Evolutionary conservation across 1,140 invertebrate genomes (phyloP).

Genomic region (Idris sp.): DNA sequence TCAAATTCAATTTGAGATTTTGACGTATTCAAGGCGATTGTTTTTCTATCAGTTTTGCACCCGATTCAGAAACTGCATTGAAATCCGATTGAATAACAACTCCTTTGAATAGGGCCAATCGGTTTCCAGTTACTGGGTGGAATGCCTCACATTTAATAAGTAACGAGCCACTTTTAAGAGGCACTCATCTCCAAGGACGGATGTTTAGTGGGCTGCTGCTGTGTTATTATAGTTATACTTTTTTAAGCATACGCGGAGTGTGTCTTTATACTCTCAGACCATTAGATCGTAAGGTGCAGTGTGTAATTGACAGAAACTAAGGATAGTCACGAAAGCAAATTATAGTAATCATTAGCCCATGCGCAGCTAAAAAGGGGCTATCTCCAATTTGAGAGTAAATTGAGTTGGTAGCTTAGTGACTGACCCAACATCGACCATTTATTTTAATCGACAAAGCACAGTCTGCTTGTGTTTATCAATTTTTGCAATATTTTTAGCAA

Average conservation of each 20-base stretch:
- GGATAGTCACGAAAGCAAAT: constrained; percentile 62
- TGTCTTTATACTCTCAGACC: constrained; percentile 56
- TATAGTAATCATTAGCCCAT: constrained; percentile 60
- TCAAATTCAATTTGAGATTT: no score
- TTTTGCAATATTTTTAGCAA: no score
- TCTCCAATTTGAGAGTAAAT: constrained; percentile 60
- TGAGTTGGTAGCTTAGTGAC: constrained; percentile 61
- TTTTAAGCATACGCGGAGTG: constrained; percentile 59
- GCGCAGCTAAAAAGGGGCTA: constrained; percentile 58
- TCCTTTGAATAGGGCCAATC: no score
- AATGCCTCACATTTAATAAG: constrained; percentile 61
- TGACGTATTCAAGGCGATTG: no score
- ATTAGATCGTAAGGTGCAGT: constrained; percentile 60
- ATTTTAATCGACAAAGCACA: constrained; percentile 58
- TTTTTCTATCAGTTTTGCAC: no score
- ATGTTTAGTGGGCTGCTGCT: constrained; percentile 60
- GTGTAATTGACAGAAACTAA: constrained; percentile 64
- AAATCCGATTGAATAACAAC: no score
- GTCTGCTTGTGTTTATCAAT: constrained; percentile 36
- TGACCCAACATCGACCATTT: constrained; percentile 46
- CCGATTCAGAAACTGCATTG: no score
- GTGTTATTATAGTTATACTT: constrained; percentile 63
- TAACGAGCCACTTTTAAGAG: constrained; percentile 57
- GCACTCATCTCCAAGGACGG: constrained; percentile 59
- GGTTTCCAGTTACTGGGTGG: no score